A percentile compares a stretch with the other conserved stretches of the same genome.
Conservation (phyloP, 2,113 vertebrate species). For the Syrrhaptes paradoxus region DNA sequence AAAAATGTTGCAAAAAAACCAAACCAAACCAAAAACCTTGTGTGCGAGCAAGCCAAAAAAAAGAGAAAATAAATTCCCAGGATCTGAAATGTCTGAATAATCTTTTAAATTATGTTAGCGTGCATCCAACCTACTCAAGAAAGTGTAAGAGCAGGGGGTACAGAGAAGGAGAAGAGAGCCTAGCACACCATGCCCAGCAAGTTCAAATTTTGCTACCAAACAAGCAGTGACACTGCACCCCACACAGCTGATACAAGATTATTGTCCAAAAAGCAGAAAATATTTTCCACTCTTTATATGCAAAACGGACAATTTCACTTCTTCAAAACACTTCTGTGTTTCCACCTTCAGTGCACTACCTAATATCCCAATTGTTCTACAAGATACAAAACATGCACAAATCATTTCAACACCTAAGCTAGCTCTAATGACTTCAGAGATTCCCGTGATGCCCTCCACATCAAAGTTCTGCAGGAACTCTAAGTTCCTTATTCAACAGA, state of each 20-base stretch:
- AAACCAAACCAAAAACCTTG: neutral
- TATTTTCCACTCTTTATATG: neutral
- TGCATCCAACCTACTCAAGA: neutral
- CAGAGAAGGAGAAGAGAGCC: neutral
- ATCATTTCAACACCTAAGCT: neutral
- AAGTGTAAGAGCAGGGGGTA: neutral
- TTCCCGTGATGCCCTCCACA: neutral
- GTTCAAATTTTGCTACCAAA: neutral
- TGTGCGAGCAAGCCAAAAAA: neutral
- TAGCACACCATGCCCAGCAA: neutral
- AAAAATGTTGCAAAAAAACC: neutral
- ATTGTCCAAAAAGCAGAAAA: neutral
- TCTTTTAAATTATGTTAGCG: neutral
- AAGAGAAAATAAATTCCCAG: neutral
- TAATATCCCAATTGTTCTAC: rapidly evolving
- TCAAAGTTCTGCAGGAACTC: neutral
- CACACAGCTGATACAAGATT: neutral
- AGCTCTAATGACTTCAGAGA: neutral
- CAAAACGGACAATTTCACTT: rapidly evolving
- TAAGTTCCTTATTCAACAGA: neutral
- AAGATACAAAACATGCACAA: neutral
- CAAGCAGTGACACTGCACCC: neutral
- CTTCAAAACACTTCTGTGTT: neutral
- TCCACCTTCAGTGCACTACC: neutral
- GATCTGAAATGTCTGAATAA: neutral